Evolutionary conservation across 2,113 vertebrate genomes (phyloP).

Genomic region (Plectropomus leopardus): DNA sequence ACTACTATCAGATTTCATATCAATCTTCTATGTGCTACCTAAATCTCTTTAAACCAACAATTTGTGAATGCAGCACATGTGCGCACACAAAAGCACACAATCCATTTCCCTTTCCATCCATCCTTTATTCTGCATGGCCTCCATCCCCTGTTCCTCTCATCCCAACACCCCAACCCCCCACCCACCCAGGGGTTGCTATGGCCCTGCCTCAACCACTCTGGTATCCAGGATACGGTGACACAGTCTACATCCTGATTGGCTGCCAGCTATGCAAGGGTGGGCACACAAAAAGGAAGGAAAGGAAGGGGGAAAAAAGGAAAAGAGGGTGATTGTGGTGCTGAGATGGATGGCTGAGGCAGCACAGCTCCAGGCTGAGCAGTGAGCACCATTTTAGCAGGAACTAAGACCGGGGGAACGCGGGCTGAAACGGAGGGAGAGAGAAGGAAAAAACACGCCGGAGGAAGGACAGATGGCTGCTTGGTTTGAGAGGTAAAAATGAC

Average conservation of each 20-base stretch:
- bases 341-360: slow-evolving; percentile 75
- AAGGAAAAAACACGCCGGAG: background rate
- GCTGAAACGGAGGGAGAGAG: background rate
- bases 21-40: background rate
- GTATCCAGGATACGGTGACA: slow-evolving; percentile 83
- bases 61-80: background rate
- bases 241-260: slow-evolving; percentile 76
- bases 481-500: slow-evolving; percentile 10
- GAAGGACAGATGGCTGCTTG: slow-evolving; percentile 2
- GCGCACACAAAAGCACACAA: background rate
- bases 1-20: background rate
- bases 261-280: slow-evolving; percentile 60
- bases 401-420: slow-evolving; percentile 31
- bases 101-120: slow-evolving; percentile 26
- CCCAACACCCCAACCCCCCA: slow-evolving; percentile 37
- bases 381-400: slow-evolving; percentile 71
- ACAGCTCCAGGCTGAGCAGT: slow-evolving; percentile 56
- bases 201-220: slow-evolving; percentile 74
- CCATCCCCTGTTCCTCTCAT: slow-evolving; percentile 35
- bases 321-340: slow-evolving; percentile 68
- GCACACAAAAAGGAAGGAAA: slow-evolving; percentile 27
- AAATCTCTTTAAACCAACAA: background rate
- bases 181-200: slow-evolving; percentile 72
- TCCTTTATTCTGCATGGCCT: slow-evolving; percentile 64
- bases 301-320: slow-evolving; percentile 41